Evolutionary conservation across 2,888 invertebrate genomes (phyloP).

Genomic region (Tinea trinotella): DNA sequence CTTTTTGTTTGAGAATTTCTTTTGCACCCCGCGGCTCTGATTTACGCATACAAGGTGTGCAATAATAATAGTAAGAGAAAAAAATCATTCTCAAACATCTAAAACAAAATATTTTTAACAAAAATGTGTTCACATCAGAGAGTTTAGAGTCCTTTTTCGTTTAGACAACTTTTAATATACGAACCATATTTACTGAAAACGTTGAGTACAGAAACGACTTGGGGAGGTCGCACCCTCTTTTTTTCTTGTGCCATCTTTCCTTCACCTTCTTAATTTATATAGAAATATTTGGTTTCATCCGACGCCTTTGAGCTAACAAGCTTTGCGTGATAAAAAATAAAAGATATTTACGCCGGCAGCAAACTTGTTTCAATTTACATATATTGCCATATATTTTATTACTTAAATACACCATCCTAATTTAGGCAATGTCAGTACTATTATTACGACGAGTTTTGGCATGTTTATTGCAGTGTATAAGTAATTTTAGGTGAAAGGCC

Average conservation of each 20-base stretch:
- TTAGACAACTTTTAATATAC: slow-evolving; percentile 29
- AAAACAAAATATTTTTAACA: slow-evolving; percentile 24
- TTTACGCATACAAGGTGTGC: slow-evolving; percentile 73
- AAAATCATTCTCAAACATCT: slow-evolving; percentile 53
- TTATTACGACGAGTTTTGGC: no score
- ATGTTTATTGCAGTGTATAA: no score
- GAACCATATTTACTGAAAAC: slow-evolving; percentile 58
- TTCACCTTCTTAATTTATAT: slow-evolving; percentile 63
- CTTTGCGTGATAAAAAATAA: slow-evolving; percentile 27
- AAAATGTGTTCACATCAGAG: slow-evolving; percentile 32
- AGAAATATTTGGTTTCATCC: slow-evolving; percentile 63
- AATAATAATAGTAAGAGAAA: slow-evolving; percentile 64
- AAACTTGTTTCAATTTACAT: not conserved
- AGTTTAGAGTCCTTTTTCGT: slow-evolving; percentile 38
- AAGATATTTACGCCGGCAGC: not conserved
- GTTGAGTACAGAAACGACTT: slow-evolving; percentile 60
- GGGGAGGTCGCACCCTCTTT: slow-evolving; percentile 53
- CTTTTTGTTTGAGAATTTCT: slow-evolving; percentile 64
- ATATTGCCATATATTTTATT: no score
- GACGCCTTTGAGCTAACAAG: slow-evolving; percentile 52
- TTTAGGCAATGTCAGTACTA: no score
- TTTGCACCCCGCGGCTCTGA: slow-evolving; percentile 58
- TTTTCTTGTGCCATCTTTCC: slow-evolving; percentile 57
- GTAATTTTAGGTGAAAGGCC: no score
- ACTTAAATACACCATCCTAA: no score